Percentiles rank a stretch among this genome's conserved stretches.
Conservation (phyloP, 53 echinoderm and acorn worm species). For the Mesocentrotus franciscanus region DNA sequence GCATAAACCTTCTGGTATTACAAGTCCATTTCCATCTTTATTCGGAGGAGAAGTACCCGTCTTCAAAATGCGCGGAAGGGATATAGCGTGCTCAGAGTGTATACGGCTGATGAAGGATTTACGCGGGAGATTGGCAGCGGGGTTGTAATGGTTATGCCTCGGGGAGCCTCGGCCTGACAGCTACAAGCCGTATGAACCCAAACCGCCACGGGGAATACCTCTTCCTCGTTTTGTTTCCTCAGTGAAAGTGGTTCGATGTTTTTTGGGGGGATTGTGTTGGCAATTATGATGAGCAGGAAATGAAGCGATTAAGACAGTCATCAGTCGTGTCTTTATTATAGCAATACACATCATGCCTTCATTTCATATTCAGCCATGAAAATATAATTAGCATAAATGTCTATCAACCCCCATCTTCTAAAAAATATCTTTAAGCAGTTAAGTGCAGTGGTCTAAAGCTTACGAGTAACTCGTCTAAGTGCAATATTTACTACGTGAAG, state of each 20-base stretch:
- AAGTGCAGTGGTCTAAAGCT: background rate
- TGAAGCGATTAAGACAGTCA: slow-evolving; percentile 47
- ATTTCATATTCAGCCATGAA: slow-evolving; percentile 8
- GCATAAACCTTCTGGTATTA: slow-evolving; percentile 52
- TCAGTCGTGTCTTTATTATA: background rate
- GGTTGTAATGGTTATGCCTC: slow-evolving; percentile 59
- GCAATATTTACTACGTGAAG: too few relatives aligned
- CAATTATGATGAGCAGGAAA: slow-evolving; percentile 28
- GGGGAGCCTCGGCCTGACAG: slow-evolving; percentile 59
- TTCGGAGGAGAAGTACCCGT: slow-evolving; percentile 11
- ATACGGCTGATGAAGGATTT: slow-evolving; percentile 49
- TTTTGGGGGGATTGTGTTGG: slow-evolving; percentile 31
- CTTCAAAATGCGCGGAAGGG: background rate
- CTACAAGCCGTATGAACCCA: slow-evolving; percentile 51
- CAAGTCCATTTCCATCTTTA: slow-evolving; percentile 22
- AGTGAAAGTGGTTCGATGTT: slow-evolving; percentile 16
- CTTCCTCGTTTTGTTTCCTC: background rate
- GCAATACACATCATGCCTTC: background rate
- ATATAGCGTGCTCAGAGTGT: background rate
- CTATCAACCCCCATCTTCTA: background rate
- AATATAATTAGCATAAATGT: slow-evolving; percentile 7
- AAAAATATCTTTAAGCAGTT: background rate
- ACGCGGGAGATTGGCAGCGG: slow-evolving; percentile 60
- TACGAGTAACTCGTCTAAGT: background rate
- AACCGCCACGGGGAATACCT: background rate